Evolutionary conservation across 2,113 vertebrate species (phyloP).

Genomic region (Elachura formosa): DNA sequence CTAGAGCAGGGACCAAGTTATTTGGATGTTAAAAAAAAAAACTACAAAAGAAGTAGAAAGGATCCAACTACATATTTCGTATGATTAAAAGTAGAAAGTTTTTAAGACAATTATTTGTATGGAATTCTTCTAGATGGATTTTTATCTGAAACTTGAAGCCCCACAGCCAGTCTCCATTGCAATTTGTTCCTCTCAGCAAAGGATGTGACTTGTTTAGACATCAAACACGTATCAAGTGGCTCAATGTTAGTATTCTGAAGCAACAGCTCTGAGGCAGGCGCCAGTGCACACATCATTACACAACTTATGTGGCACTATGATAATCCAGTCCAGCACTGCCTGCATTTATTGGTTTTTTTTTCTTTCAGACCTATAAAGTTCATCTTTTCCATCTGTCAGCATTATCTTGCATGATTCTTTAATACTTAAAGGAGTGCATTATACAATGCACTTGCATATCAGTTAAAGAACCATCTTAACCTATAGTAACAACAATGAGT

Average conservation of each 20-base stretch:
- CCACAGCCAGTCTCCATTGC: background rate
- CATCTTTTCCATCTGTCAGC: constrained; percentile 56
- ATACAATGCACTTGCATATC: background rate
- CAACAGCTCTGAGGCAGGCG: background rate
- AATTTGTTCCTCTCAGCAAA: constrained; percentile 16
- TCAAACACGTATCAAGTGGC: constrained; percentile 23
- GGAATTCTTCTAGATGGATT: background rate
- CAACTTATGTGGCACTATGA: background rate
- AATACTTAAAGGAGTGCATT: constrained; percentile 15
- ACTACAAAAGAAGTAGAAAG: background rate
- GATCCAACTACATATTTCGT: background rate
- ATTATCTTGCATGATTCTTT: constrained; percentile 5
- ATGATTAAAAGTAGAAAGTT: background rate
- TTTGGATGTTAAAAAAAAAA: background rate
- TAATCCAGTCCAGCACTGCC: background rate
- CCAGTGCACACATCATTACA: constrained; percentile 3
- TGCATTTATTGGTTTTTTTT: constrained; percentile 45
- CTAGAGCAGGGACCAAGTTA: constrained; percentile 9
- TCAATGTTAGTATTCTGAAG: constrained; percentile 43
- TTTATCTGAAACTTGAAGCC: constrained; percentile 2
- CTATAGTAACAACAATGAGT: background rate
- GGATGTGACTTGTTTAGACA: constrained; percentile 36
- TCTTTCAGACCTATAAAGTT: constrained; percentile 48
- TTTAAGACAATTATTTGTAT: background rate
- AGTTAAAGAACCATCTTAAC: constrained; percentile 20